phyloP scores from a whole-genome alignment of 2,888 invertebrate genomes.

The Drosophila meridionalis region DNA sequence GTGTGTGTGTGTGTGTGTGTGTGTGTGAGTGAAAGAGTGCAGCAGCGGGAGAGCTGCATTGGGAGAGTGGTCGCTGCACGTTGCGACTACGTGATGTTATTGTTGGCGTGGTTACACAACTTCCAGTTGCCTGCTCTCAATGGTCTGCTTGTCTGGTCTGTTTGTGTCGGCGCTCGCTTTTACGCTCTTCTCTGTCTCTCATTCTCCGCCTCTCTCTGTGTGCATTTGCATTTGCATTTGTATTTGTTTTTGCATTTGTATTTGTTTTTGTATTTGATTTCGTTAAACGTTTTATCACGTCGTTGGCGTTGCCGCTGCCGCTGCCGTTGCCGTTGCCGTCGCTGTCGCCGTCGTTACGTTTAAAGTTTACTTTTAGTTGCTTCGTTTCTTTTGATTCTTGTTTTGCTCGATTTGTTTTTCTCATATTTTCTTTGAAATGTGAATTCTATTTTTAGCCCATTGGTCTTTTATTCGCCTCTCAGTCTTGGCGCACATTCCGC shows the following conservation, averaged over 20 bases:
- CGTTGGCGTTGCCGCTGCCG: constrained; percentile 22
- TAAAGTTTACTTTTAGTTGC: constrained; percentile 56
- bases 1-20: not conserved
- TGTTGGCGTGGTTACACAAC: constrained; percentile 68
- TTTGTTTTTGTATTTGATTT: constrained; percentile 54
- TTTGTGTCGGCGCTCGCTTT: constrained; percentile 7
- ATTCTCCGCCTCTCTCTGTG: constrained; percentile 27
- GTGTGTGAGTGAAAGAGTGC: constrained; percentile 18
- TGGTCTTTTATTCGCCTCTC: constrained; percentile 42
- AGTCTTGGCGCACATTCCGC: constrained; percentile 42
- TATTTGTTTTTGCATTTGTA: constrained; percentile 27
- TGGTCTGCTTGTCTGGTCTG: constrained; percentile 14
- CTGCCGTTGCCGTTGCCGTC: not conserved
- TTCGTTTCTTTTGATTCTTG: constrained; percentile 39
- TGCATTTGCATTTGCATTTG: constrained; percentile 41
- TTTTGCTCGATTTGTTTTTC: constrained; percentile 64
- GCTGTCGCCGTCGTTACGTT: constrained; percentile 39
- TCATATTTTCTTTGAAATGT: constrained; percentile 70
- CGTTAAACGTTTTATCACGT: constrained; percentile 76
- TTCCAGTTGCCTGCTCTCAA: constrained; percentile 43
- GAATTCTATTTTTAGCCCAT: constrained; percentile 70
- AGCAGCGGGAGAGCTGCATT: constrained; percentile 27
- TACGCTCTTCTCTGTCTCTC: constrained; percentile 9
- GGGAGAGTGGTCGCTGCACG: constrained; percentile 50
- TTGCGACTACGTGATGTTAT: constrained; percentile 74